A percentile compares a stretch with the other conserved stretches of the same genome.
These are phyloP conservation scores for Orthosia gothica DNA, from an alignment of 2,888 invertebrate species.

Conservation along the genomic window DNA sequence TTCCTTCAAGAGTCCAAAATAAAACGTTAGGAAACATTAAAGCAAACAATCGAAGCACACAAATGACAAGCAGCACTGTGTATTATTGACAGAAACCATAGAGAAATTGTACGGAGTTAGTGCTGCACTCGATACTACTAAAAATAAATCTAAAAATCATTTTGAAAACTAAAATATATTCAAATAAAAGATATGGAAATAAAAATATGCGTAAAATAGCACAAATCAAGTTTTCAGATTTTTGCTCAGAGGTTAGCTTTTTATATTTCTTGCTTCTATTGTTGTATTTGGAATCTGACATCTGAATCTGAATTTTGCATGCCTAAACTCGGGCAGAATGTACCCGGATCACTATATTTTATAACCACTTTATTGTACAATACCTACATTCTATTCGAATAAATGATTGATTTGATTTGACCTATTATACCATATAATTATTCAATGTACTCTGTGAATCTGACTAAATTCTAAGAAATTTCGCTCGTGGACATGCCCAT, in stretches of 20 bases:
- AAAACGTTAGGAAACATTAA: slow-evolving; percentile 83
- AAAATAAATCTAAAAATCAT: not conserved
- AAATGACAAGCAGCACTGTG: slow-evolving; percentile 79
- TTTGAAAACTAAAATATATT: not conserved
- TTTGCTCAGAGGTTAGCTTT: too few relatives aligned
- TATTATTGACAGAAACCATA: slow-evolving; percentile 74
- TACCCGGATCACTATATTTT: too few relatives aligned
- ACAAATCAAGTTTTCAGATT: not conserved
- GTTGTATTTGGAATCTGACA: not conserved
- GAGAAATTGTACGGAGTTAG: slow-evolving; percentile 55
- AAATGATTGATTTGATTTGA: too few relatives aligned
- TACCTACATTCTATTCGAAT: too few relatives aligned
- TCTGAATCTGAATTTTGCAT: too few relatives aligned
- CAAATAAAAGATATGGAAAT: too few relatives aligned
- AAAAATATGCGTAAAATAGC: not conserved
- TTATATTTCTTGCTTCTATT: not conserved
- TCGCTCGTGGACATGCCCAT: not conserved
- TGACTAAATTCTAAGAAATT: too few relatives aligned
- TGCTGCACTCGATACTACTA: not conserved
- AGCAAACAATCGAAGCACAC: slow-evolving; percentile 89
- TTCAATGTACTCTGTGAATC: too few relatives aligned
- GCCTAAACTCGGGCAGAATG: too few relatives aligned
- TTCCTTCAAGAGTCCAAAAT: slow-evolving; percentile 75
- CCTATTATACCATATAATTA: too few relatives aligned
- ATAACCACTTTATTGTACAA: too few relatives aligned